phyloP scores from a whole-genome alignment of 2,113 vertebrate genomes.

The Rattus rattus region DNA sequence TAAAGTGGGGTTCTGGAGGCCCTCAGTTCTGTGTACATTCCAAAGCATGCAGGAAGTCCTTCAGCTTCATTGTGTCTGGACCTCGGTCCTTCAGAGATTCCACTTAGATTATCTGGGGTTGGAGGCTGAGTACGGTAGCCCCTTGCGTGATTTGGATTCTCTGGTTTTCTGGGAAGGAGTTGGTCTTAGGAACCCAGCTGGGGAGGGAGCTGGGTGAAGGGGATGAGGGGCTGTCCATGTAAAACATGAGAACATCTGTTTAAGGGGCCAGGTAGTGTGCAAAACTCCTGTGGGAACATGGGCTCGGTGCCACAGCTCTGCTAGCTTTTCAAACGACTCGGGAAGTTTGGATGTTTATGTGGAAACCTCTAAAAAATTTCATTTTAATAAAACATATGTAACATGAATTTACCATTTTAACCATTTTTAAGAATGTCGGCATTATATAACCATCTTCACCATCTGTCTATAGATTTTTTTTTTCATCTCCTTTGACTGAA shows the following conservation, averaged over 20 bases:
- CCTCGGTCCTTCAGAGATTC: not conserved
- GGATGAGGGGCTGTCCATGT: no score
- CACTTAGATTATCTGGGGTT: not conserved
- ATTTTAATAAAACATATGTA: not conserved
- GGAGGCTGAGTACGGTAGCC: no score
- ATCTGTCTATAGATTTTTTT: not conserved
- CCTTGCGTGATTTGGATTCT: not conserved
- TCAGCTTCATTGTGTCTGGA: not conserved
- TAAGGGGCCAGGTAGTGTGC: not conserved
- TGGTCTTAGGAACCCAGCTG: not conserved
- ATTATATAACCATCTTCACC: not conserved
- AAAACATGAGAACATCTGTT: not conserved
- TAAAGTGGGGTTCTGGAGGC: not conserved
- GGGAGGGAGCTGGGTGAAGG: not conserved
- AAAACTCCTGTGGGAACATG: not conserved
- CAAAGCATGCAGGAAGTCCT: not conserved
- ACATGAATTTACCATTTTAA: not conserved
- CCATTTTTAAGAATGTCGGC: not conserved
- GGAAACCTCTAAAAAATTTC: not conserved
- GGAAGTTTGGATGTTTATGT: not conserved
- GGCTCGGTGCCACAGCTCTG: not conserved
- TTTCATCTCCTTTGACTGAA: not conserved
- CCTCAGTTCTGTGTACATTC: not conserved
- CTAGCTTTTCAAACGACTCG: not conserved
- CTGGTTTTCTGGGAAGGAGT: not conserved